phyloP scores from a whole-genome alignment of 2,888 invertebrate species.

The Mechanitis mazaeus region DNA sequence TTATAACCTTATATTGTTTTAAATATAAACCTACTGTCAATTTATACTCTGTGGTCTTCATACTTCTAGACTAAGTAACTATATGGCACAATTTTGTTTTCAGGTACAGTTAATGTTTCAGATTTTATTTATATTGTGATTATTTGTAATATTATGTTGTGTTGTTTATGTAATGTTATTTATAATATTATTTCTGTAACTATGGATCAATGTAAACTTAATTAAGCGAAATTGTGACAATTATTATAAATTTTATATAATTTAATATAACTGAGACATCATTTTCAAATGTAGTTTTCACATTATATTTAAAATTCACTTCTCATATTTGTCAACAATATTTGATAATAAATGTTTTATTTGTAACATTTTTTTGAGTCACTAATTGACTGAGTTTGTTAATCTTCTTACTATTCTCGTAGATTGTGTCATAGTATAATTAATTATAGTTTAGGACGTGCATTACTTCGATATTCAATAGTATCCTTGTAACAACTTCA shows the following conservation, averaged over 20 bases:
- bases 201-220: too few relatives aligned
- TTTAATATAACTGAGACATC: too few relatives aligned
- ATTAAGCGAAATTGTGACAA: too few relatives aligned
- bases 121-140: not conserved
- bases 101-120: slow-evolving; percentile 11
- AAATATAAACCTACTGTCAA: slow-evolving; percentile 21
- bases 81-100: slow-evolving; percentile 12
- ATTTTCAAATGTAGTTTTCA: not conserved
- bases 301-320: slow-evolving; percentile 1
- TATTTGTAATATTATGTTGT: not conserved
- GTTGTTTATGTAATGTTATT: not conserved
- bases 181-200: too few relatives aligned
- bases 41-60: slow-evolving; percentile 26
- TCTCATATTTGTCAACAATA: not conserved
- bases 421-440: slow-evolving; percentile 50
- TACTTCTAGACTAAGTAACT: slow-evolving; percentile 18
- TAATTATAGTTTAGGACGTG: slow-evolving; percentile 45
- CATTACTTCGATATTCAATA: slow-evolving; percentile 48
- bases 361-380: slow-evolving; percentile 8
- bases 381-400: too few relatives aligned
- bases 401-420: slow-evolving; percentile 35
- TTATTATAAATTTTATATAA: too few relatives aligned
- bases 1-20: slow-evolving; percentile 7
- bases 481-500: slow-evolving; percentile 15
- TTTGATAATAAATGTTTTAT: not conserved